Conservation (phyloP, 92 coral and sea anemone genomes). For the Epizoanthus fatuus region DNA sequence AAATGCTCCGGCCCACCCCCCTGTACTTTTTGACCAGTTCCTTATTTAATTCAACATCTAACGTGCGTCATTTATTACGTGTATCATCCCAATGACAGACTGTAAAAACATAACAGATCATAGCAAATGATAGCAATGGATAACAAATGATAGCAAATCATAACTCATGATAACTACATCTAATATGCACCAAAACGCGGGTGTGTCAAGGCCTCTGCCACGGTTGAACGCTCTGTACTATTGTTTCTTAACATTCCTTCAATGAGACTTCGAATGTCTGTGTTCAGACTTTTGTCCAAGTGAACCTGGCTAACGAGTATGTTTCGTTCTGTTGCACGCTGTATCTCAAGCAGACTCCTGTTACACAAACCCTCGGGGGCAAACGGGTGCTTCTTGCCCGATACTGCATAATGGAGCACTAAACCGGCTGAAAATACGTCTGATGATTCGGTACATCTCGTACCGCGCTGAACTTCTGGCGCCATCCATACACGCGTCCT, state of each 20-base stretch:
- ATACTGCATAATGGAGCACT: slow-evolving; percentile 1
- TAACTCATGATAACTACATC: background rate
- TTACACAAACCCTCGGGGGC: background rate
- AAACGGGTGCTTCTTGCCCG: slow-evolving; percentile 13
- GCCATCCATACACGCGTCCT: slow-evolving; percentile 15
- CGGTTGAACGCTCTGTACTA: background rate
- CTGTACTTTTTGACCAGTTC: too few species aligned
- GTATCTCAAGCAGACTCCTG: background rate
- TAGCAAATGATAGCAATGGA: background rate
- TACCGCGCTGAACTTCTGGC: slow-evolving; percentile 19
- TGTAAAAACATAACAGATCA: too few species aligned
- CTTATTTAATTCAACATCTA: too few species aligned
- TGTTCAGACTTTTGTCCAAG: background rate
- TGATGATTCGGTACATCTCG: background rate
- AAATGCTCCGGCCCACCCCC: too few species aligned
- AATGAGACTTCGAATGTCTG: background rate
- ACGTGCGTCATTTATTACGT: too few species aligned
- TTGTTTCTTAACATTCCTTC: background rate
- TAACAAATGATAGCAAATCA: background rate
- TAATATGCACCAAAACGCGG: background rate
- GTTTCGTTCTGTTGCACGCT: slow-evolving; percentile 8
- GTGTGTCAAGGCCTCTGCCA: background rate
- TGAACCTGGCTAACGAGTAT: background rate
- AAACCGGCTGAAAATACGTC: slow-evolving; percentile 3
- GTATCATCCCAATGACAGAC: too few species aligned